These are phyloP conservation scores for Crepidodera aurea DNA, from an alignment of 2,888 invertebrate genomes.

Conservation along the genomic window DNA sequence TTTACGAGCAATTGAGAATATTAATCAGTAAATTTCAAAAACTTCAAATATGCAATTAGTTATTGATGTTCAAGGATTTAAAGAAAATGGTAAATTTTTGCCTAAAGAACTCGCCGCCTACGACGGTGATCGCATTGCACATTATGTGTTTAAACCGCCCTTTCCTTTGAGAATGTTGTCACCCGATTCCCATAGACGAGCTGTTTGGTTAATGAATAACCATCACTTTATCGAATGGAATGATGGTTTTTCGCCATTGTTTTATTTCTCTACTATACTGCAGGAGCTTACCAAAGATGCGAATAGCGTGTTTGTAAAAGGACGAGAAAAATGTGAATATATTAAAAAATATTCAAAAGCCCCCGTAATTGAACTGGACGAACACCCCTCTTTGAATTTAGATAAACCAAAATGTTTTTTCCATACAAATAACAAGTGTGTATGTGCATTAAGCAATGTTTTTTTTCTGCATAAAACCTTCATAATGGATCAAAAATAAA, in stretches of 20 bases:
- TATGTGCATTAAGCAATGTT: neutral
- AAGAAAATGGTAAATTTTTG: conserved; percentile 26
- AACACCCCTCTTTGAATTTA: neutral
- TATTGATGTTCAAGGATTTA: conserved; percentile 22
- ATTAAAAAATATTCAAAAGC: conserved; percentile 2
- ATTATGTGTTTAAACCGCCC: conserved; percentile 24
- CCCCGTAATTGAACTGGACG: conserved; percentile 10
- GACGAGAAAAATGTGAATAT: conserved; percentile 12
- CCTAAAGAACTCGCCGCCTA: conserved; percentile 23
- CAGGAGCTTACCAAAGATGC: conserved; percentile 11
- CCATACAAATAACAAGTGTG: neutral
- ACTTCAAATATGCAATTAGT: conserved; percentile 11
- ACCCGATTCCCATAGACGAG: conserved; percentile 3
- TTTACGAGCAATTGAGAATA: too few species aligned
- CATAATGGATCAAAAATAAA: too few species aligned
- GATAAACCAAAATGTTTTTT: conserved; percentile 11
- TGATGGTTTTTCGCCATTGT: conserved; percentile 4
- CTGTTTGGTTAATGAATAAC: conserved; percentile 12
- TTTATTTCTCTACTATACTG: neutral
- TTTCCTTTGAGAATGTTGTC: conserved; percentile 9
- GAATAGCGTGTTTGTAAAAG: conserved; percentile 11
- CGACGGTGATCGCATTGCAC: conserved; percentile 5
- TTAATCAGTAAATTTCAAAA: neutral
- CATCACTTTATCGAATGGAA: conserved; percentile 16
- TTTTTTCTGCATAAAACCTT: too few species aligned